phyloP scores from a whole-genome alignment of 2,797 vertebrate genomes.

The Pseudochaenichthys georgianus region DNA sequence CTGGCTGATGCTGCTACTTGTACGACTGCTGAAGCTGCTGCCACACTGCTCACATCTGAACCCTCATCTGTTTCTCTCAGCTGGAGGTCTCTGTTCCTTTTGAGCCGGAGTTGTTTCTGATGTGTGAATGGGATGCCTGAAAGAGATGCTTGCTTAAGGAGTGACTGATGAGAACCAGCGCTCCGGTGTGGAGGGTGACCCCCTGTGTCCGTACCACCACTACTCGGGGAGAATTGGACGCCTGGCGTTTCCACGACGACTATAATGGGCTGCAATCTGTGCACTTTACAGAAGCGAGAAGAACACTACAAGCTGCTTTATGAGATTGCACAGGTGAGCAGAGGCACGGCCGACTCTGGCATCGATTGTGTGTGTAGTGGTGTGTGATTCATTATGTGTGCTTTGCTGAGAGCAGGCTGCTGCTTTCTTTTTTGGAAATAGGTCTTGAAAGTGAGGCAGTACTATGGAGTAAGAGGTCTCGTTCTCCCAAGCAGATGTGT shows the following conservation, averaged over 20 bases:
- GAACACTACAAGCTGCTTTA: slow-evolving; percentile 99
- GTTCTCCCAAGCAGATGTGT: slow-evolving; percentile 63
- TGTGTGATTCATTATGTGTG: slow-evolving; percentile 44
- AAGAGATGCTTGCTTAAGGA: slow-evolving; percentile 84
- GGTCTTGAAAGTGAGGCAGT: slow-evolving; percentile 42
- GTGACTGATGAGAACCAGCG: slow-evolving; percentile 96
- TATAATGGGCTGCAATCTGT: slow-evolving; percentile 99
- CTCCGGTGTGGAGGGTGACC: slow-evolving; percentile 93
- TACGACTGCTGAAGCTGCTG: slow-evolving; percentile 52
- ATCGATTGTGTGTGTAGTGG: slow-evolving; percentile 26
- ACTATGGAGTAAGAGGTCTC: slow-evolving; percentile 28
- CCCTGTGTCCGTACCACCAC: slow-evolving; percentile 89
- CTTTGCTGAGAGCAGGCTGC: slow-evolving; percentile 39
- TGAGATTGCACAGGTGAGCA: slow-evolving; percentile 98
- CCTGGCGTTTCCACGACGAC: slow-evolving; percentile 83
- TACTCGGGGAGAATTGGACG: slow-evolving; percentile 84
- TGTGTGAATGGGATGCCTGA: slow-evolving; percentile 85
- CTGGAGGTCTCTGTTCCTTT: slow-evolving; percentile 74
- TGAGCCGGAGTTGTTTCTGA: slow-evolving; percentile 69
- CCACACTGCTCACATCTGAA: slow-evolving; percentile 58
- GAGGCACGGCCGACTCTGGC: slow-evolving; percentile 47
- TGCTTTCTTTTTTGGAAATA: slow-evolving; percentile 39
- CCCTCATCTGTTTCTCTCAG: slow-evolving; percentile 53
- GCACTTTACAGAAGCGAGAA: slow-evolving; percentile 98
- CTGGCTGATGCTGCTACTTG: slow-evolving; percentile 67